Conservation (phyloP, 2,797 vertebrate species). For the Lithobates pipiens region DNA sequence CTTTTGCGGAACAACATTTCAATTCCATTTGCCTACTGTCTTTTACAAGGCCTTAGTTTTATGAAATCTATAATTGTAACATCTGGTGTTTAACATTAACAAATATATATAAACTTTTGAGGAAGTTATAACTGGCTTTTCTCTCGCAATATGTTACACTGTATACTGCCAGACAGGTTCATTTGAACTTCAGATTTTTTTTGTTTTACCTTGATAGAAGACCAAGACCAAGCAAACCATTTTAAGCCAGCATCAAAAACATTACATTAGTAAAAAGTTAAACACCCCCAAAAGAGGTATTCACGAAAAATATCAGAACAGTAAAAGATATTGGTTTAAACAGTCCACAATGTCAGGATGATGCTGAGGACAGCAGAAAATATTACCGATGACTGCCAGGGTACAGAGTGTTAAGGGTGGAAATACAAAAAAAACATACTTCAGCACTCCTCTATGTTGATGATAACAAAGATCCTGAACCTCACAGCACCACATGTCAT, state of each 20-base stretch:
- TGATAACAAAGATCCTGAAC: too few species aligned
- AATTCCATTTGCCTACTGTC: too few species aligned
- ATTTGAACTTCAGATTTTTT: too few species aligned
- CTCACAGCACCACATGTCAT: neutral
- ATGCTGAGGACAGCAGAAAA: neutral
- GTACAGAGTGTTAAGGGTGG: neutral
- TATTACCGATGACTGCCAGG: neutral
- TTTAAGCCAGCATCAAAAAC: too few species aligned
- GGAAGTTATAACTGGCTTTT: too few species aligned
- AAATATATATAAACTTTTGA: neutral
- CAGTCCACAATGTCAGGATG: neutral
- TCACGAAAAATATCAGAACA: neutral
- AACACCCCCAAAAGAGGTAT: neutral
- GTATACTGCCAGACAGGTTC: neutral
- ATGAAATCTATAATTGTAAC: too few species aligned
- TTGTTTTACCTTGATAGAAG: neutral
- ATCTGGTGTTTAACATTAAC: too few species aligned
- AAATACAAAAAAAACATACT: neutral
- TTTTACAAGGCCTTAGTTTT: too few species aligned
- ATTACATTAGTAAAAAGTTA: too few species aligned
- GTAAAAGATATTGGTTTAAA: neutral
- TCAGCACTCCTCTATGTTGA: neutral
- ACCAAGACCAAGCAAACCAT: too few species aligned
- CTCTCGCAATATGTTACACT: neutral
- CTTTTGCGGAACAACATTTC: too few species aligned